phyloP scores from a whole-genome alignment of 2,113 vertebrate genomes.

The Copsychus sechellarum region DNA sequence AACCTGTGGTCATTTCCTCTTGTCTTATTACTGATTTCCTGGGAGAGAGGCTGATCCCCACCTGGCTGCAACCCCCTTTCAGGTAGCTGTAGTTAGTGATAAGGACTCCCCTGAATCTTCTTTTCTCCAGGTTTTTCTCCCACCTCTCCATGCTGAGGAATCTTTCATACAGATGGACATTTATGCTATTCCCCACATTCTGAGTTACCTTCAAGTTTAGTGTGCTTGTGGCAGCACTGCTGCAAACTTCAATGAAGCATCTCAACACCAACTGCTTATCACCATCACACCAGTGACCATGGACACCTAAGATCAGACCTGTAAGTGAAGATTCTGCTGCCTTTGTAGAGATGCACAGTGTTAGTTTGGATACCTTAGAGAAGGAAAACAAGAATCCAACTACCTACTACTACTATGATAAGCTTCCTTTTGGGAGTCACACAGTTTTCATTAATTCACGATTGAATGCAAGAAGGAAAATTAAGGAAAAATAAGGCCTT shows the following conservation, averaged over 20 bases:
- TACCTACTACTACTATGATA: neutral
- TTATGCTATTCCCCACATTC: neutral
- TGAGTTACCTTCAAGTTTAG: neutral
- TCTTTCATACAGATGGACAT: neutral
- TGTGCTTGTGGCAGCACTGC: neutral
- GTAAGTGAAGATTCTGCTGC: neutral
- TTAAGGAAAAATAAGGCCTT: neutral
- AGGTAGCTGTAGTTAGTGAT: neutral
- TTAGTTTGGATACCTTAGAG: neutral
- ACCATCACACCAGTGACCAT: neutral
- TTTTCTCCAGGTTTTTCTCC: neutral
- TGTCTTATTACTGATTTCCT: neutral
- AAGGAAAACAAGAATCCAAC: neutral
- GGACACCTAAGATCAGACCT: neutral
- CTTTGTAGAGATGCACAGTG: neutral
- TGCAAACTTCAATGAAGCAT: neutral
- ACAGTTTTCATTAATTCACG: neutral
- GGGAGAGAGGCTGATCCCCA: fast-evolving
- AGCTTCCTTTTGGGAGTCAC: neutral
- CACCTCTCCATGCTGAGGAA: neutral
- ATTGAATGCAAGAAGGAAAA: neutral
- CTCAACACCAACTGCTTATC: neutral
- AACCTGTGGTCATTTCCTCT: neutral
- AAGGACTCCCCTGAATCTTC: no score
- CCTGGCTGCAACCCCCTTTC: neutral